These are phyloP conservation scores for Arenaria interpres DNA, from an alignment of 2,113 vertebrate genomes.

Conservation along the genomic window DNA sequence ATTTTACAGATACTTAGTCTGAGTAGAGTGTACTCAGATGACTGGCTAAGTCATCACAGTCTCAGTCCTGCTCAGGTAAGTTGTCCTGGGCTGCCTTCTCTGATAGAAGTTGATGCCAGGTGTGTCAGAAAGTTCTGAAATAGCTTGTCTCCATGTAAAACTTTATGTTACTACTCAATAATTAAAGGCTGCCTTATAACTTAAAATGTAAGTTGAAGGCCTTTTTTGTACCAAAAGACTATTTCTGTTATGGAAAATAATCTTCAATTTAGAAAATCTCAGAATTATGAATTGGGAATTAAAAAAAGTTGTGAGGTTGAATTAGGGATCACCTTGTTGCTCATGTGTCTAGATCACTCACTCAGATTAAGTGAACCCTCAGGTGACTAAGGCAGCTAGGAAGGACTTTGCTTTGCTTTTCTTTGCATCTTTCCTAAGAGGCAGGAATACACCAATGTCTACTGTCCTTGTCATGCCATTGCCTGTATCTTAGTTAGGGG, in stretches of 20 bases:
- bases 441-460: background rate
- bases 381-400: background rate
- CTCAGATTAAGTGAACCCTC: background rate
- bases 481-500: background rate
- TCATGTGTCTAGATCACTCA: background rate
- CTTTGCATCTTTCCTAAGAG: background rate
- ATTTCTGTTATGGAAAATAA: background rate
- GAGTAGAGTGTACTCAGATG: background rate
- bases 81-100: background rate
- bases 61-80: background rate
- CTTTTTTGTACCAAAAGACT: background rate
- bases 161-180: background rate
- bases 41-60: background rate
- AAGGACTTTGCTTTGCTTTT: background rate
- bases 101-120: background rate
- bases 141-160: background rate
- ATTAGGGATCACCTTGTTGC: background rate
- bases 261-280: background rate
- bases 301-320: background rate
- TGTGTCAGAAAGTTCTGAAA: background rate
- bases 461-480: rapidly evolving
- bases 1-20: background rate
- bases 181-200: background rate
- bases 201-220: background rate
- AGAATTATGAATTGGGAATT: background rate